phyloP scores from a whole-genome alignment of 92 coral and sea anemone genomes.

The Paramuricea clavata region DNA sequence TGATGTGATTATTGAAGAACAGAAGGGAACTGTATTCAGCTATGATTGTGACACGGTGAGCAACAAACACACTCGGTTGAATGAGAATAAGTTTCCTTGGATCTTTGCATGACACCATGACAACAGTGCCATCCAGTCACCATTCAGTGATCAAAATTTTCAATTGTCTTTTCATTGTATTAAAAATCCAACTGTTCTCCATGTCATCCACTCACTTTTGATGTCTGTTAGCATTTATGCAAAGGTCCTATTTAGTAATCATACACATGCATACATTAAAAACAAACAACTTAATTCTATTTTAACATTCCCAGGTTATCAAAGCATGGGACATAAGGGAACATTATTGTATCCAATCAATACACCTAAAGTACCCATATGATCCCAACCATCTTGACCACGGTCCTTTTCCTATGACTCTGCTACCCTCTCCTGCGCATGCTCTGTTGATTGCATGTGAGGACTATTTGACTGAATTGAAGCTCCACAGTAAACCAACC shows the following conservation, averaged over 20 bases:
- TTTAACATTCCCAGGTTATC: slow-evolving; percentile 68
- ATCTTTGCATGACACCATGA: not conserved
- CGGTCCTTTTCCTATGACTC: slow-evolving; percentile 91
- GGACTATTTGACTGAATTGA: slow-evolving; percentile 87
- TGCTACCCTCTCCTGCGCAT: slow-evolving; percentile 81
- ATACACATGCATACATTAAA: not conserved
- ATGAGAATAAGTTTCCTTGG: not conserved
- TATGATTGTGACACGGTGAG: slow-evolving; percentile 94
- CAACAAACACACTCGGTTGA: too few species aligned
- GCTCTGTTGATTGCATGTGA: slow-evolving; percentile 85
- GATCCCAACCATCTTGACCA: slow-evolving; percentile 90
- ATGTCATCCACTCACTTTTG: too few species aligned
- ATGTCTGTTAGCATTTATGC: too few species aligned
- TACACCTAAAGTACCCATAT: slow-evolving; percentile 86
- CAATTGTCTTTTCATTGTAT: too few species aligned
- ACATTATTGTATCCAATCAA: slow-evolving; percentile 85
- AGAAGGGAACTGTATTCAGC: slow-evolving; percentile 85
- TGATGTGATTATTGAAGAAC: slow-evolving; percentile 82
- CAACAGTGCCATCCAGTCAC: too few species aligned
- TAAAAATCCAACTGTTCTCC: too few species aligned
- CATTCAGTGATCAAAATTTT: too few species aligned
- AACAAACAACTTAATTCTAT: not conserved
- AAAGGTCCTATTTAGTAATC: too few species aligned
- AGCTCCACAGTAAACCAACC: slow-evolving; percentile 72
- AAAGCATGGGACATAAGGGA: slow-evolving; percentile 93